Evolutionary conservation across 2,888 invertebrate genomes (phyloP).

Genomic region (Drosophila limbata): DNA sequence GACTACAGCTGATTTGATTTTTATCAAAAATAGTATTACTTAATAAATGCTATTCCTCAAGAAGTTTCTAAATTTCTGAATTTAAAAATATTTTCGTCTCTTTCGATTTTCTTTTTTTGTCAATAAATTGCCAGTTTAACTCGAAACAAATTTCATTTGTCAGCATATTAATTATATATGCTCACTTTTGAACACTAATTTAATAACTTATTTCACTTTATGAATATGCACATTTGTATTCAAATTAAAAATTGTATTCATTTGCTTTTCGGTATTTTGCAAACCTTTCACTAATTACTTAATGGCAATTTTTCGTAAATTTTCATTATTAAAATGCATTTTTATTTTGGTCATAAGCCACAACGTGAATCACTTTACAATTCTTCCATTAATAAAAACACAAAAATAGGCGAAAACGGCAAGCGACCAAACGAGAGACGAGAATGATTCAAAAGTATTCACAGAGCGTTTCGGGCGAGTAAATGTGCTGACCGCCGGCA

Average conservation of each 20-base stretch:
- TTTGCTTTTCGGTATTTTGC: conserved; percentile 5
- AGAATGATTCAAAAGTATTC: conserved; percentile 28
- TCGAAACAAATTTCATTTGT: conserved; percentile 12
- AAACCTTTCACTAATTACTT: conserved; percentile 26
- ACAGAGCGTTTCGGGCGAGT: conserved; percentile 42
- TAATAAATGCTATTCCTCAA: background rate
- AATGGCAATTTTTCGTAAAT: conserved; percentile 15
- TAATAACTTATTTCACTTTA: background rate
- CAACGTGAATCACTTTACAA: conserved; percentile 5
- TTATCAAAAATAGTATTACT: background rate
- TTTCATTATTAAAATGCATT: background rate
- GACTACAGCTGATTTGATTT: background rate
- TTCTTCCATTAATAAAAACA: conserved; percentile 36
- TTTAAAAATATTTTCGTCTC: background rate
- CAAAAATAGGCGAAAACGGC: conserved; percentile 25
- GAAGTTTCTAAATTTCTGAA: background rate
- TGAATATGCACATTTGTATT: conserved; percentile 2
- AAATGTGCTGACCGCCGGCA: conserved; percentile 81
- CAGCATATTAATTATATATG: conserved; percentile 8
- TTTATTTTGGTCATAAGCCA: conserved; percentile 2
- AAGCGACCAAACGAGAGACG: conserved; percentile 13
- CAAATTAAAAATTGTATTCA: background rate
- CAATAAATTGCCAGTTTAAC: background rate
- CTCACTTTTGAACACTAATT: background rate
- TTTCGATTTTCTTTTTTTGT: background rate